phyloP scores from a whole-genome alignment of 2,797 vertebrate genomes.

The Varecia variegata region DNA sequence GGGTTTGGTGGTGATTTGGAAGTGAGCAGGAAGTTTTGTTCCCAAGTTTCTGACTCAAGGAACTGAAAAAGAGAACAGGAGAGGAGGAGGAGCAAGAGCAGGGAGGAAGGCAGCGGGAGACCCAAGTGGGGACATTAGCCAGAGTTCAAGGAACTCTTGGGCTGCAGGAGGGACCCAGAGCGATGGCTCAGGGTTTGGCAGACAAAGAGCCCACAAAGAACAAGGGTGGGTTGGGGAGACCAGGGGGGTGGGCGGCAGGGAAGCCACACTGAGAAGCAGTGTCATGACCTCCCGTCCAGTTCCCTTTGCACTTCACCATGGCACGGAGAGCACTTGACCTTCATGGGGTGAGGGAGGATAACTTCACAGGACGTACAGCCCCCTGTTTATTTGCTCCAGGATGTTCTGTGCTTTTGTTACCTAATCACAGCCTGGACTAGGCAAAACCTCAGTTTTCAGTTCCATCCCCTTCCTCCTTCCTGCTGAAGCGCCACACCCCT shows the following conservation, averaged over 20 bases:
- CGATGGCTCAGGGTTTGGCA: not conserved
- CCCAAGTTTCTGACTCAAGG: not conserved
- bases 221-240: not conserved
- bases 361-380: accelerated
- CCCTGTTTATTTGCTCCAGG: not conserved
- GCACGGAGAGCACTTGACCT: not conserved
- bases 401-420: not conserved
- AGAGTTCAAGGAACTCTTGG: accelerated
- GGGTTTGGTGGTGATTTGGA: not conserved
- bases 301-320: not conserved
- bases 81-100: not conserved
- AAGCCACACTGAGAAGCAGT: not conserved
- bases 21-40: not conserved
- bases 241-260: not conserved
- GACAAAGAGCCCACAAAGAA: not conserved
- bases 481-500: not conserved
- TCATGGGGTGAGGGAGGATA: not conserved
- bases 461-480: not conserved
- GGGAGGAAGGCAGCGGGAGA: not conserved
- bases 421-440: not conserved
- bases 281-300: not conserved
- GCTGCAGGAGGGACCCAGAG: not conserved
- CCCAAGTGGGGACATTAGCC: not conserved
- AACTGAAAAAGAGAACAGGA: not conserved
- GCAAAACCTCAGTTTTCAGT: not conserved